Evolutionary conservation across 2,888 invertebrate species (phyloP), one percentile per base, ranked within the genome.

Genomic region (Autographa gamma): DNA sequence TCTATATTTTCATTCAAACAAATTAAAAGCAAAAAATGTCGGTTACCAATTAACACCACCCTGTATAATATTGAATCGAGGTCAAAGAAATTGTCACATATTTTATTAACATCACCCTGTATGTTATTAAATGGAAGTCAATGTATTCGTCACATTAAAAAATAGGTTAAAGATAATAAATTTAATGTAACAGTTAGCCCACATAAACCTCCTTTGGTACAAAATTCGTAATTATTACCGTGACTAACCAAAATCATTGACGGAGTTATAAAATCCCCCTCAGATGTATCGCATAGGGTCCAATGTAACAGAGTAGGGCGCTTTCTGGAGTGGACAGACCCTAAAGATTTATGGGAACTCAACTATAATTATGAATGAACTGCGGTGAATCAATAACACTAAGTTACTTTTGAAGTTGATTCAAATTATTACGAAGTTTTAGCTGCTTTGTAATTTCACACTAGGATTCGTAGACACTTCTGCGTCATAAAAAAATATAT

Each of bases 161-260:
- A 25, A 25, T 25, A n/a, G n/a, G n/a, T n/a, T n/a, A n/a, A n/a
- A n/a, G 7, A 32, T 32, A 32, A 3, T 32, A 3, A 32, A 32
- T 32, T 32, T 7, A 43, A 43, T 16, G 16, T 43, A 14, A 43
- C 16, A 43, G 43, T 16, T 43, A 48, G 54, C 54, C 19, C 13
- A 56, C 25, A 25, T 56, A 25, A 52, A 54, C 8, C 19, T 54
- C 11, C 54, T 56, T n/a, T 56, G 11, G 25, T 25, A 48, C 48
- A 14, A 48, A 48, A 6, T 48, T 13, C 14, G 19, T 56, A 56
- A 56, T 56, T 56, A 56, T 56, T 56, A 56, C 54, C 54, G 25
- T 56, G 54, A 56, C 54, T 56, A 56, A 56, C 13, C 54, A 56
- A 25, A 56, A 56, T 56, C 54, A 56, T 25, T 56, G 54, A 56